Base-by-base conservation (phyloP, 2,888 invertebrate species). In the Odontocerum albicorne region DNA sequence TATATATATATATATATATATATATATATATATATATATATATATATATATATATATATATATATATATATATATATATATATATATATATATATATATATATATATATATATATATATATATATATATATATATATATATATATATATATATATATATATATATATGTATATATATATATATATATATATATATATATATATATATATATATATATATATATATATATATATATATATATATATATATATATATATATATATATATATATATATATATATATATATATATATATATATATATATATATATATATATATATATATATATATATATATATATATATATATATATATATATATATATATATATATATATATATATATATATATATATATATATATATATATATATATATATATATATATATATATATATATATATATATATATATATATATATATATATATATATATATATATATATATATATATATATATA, bases 401-500 rank as follows among this genome's bases (percentile, higher is more conserved):
- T 27, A 27, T 27, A 27, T 27, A 27, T 27, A 27, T 27, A 27
- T 27, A 27, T 27, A 27, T 27, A 27, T 27, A 27, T 27, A 27
- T 27, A 27, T 27, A 27, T 27, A 27, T 27, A 27, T 27, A 27
- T 27, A 27, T 27, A 27, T 27, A 27, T 27, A 27, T 27, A 27
- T 27, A 27, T 27, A 27, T 27, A 27, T 27, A 27, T 27, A 27
- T 27, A 27, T 27, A 27, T 27, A 27, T 27, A 27, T 27, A 27
- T 27, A 27, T 27, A 27, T 27, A 27, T 27, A 27, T 27, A 27
- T 27, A 27, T 27, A 27, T 27, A 27, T 27, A 27, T 27, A 27
- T 27, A 27, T 27, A 27, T 27, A 27, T 27, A 10, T 40, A 15
- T 16, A 40, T 40, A 40, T 40, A 35, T 10, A 46, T 31, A n/a